Evolutionary conservation across 2,888 invertebrate genomes (phyloP).

Genomic region (Pterostichus niger): DNA sequence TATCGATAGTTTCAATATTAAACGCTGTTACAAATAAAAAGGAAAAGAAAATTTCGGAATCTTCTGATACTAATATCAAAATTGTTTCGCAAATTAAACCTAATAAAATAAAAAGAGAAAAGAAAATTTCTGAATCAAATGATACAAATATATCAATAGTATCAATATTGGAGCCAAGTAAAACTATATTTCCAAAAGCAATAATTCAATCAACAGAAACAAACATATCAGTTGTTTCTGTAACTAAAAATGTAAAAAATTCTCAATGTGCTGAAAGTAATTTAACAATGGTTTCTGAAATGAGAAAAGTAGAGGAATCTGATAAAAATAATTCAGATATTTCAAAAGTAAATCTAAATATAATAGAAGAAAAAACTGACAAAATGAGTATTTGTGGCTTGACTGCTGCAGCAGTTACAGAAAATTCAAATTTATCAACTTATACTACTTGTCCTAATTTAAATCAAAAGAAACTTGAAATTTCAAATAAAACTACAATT

Average conservation of each 20-base stretch:
- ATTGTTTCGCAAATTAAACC: not conserved
- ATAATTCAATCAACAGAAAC: not conserved
- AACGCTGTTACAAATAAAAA: not conserved
- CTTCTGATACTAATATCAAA: slow-evolving; percentile 15
- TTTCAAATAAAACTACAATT: not conserved
- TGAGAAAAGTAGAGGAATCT: not conserved
- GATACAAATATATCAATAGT: not conserved
- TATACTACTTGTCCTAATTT: not conserved
- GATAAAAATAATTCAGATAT: not conserved
- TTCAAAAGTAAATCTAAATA: not conserved
- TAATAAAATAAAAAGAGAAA: not conserved
- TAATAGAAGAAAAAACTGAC: not conserved
- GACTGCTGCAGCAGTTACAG: not conserved
- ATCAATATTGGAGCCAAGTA: not conserved
- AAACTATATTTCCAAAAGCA: not conserved
- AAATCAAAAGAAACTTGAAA: not conserved
- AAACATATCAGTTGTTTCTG: slow-evolving; percentile 2
- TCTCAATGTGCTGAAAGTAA: not conserved
- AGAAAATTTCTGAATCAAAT: not conserved
- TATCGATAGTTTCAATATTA: not conserved
- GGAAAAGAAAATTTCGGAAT: not conserved
- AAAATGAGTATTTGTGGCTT: not conserved
- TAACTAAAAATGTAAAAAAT: slow-evolving; percentile 3
- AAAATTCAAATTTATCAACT: not conserved
- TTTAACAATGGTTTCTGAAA: not conserved